These are phyloP conservation scores for Buteo buteo DNA, from an alignment of 2,113 vertebrate genomes.

Conservation along the genomic window DNA sequence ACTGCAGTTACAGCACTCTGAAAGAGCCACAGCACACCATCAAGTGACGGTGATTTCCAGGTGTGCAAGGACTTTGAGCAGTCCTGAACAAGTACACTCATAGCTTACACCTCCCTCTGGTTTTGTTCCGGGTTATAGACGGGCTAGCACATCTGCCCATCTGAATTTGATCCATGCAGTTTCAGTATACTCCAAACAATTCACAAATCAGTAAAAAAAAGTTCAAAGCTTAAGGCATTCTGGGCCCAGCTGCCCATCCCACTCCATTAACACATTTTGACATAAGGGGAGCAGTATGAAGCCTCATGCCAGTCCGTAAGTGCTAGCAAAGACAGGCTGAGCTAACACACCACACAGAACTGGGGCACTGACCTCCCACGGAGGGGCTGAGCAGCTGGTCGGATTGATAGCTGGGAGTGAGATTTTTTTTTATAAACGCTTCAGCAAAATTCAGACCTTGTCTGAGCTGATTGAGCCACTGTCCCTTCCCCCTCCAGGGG, in stretches of 20 bases:
- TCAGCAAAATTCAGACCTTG: background rate
- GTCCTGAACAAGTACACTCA: background rate
- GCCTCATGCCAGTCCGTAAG: background rate
- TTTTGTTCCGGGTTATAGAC: background rate
- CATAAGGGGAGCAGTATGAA: background rate
- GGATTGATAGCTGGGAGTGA: background rate
- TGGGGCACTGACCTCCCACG: background rate
- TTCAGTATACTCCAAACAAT: background rate
- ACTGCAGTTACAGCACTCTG: background rate
- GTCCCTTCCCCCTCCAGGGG: background rate
- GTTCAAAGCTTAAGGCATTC: background rate
- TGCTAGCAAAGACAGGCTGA: background rate
- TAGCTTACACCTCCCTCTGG: background rate
- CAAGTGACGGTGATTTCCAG: background rate
- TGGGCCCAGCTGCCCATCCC: background rate
- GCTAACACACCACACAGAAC: background rate
- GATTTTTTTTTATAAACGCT: background rate
- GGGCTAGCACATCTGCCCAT: rapidly evolving
- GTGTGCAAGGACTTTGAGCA: background rate
- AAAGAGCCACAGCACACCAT: background rate
- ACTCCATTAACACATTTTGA: background rate
- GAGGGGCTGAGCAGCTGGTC: background rate
- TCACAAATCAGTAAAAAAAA: background rate
- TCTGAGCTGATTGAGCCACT: background rate
- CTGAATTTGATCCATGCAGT: background rate